Conservation (phyloP, 2,888 invertebrate species). For the Lasioglossum pauxillum region DNA sequence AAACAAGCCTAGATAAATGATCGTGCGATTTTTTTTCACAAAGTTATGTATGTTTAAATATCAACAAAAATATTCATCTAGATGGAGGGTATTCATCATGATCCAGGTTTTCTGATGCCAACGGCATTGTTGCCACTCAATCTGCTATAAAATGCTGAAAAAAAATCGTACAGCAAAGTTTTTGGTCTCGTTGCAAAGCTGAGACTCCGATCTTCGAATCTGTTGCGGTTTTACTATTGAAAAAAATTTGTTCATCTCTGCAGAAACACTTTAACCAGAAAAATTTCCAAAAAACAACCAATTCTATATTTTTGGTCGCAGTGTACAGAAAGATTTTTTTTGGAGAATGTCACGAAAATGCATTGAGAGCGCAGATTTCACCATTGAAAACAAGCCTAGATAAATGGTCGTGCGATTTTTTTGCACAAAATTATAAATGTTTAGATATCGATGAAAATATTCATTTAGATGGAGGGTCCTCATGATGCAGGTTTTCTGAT, state of each 20-base stretch:
- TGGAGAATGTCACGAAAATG: fast-evolving
- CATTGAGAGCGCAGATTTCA: too few relatives aligned
- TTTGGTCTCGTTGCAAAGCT: background rate
- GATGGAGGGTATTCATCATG: too few relatives aligned
- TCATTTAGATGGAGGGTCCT: too few relatives aligned
- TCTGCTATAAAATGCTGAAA: background rate
- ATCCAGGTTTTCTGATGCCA: background rate
- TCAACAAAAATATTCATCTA: too few relatives aligned
- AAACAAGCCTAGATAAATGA: too few relatives aligned
- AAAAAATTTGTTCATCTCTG: background rate
- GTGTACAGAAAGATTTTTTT: background rate
- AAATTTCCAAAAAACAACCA: background rate
- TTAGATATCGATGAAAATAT: too few relatives aligned
- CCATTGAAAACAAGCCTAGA: too few relatives aligned
- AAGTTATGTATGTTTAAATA: too few relatives aligned
- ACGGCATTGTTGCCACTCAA: background rate
- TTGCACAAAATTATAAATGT: too few relatives aligned
- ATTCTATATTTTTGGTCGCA: background rate
- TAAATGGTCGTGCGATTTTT: too few relatives aligned
- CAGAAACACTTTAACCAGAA: fast-evolving
- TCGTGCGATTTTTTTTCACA: too few relatives aligned
- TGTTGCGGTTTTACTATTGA: fast-evolving
- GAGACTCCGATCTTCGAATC: background rate
- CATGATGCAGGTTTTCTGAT: too few relatives aligned
- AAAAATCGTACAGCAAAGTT: background rate